Evolutionary conservation across 2,888 invertebrate species (phyloP).

Genomic region (Smittia sp.): DNA sequence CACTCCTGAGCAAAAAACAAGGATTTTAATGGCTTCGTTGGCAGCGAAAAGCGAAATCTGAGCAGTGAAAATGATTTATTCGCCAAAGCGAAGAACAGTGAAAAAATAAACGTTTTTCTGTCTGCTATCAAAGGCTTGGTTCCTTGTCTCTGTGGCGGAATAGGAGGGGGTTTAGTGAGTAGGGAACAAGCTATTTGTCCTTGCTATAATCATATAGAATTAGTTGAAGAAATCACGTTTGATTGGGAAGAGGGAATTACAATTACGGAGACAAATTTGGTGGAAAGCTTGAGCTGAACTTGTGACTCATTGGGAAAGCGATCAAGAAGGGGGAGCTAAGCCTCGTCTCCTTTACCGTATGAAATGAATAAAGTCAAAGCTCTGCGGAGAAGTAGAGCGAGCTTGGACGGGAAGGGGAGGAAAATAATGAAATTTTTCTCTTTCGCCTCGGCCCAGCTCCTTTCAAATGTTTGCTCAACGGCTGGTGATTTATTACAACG

Average conservation of each 20-base stretch:
- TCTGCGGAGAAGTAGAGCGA: background rate
- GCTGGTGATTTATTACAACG: slow-evolving; percentile 33
- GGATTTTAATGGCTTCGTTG: slow-evolving; percentile 30
- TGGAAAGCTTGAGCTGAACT: too few relatives aligned
- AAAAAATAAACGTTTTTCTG: slow-evolving; percentile 14
- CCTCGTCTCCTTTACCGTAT: background rate
- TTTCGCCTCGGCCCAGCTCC: background rate
- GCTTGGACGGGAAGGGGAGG: background rate
- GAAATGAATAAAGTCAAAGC: background rate
- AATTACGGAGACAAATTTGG: too few relatives aligned
- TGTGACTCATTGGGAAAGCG: too few relatives aligned
- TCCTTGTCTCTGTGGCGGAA: too few relatives aligned
- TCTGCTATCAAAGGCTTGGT: slow-evolving; percentile 5
- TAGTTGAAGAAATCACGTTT: too few relatives aligned
- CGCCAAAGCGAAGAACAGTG: background rate
- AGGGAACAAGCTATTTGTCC: too few relatives aligned
- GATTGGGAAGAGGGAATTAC: too few relatives aligned
- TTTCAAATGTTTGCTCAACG: slow-evolving; percentile 28
- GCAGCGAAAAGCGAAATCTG: slow-evolving; percentile 21
- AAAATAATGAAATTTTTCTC: slow-evolving; percentile 19
- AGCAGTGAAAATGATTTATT: slow-evolving; percentile 36
- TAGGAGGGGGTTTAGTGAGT: too few relatives aligned
- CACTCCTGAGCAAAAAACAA: slow-evolving; percentile 11
- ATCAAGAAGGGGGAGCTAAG: too few relatives aligned
- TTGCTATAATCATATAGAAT: too few relatives aligned